Evolutionary conservation across 2,113 vertebrate species (phyloP), one percentile per base, ranked within the genome.

Genomic region (Gallinago paraguaiae): DNA sequence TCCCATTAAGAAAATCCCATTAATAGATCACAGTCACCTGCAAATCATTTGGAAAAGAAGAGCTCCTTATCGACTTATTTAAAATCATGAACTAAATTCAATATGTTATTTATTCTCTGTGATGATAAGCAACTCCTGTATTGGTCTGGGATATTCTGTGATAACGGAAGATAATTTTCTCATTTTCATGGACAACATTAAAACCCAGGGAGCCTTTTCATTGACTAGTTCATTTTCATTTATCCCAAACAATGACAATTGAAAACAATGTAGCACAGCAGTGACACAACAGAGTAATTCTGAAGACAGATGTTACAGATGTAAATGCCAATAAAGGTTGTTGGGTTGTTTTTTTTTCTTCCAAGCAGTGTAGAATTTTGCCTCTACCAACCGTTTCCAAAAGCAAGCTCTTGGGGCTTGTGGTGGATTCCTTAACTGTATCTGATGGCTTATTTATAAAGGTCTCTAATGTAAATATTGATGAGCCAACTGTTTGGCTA

Each of bases 361-460:
- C 53, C 35, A 68, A 39, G 4, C 19, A 74, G 23, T 28, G 13
- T 51, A 80, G 22, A 80, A 83, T 75, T 24, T 69, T 80, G 24
- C 31, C 22, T 94, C 28, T n/a, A 59, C 78, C 50, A 74, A 39
- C 68, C 2, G 0, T 68, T n/a, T 90, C 79, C 43, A 92, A 86
- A 92, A 35, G 24, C 30, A 67, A 33, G 24, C 18, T 82, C 80
- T 37, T 67, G 56, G 41, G 64, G 48, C 33, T 88, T 65, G 27
- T 53, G 48, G 45, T 79, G 25, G 28, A 33, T 92, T 63, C 65
- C 68, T 31, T 50, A 72, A 88, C 48, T 72, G 54, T 61, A 91
- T 35, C 37, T 74, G 35, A 84, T 90, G 76, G 27, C 17, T 95
- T 95, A 93, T 97, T 97, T 97, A 93, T 92, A 95, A 96, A 95